Percentiles rank a stretch among this genome's conserved stretches.
These are phyloP conservation scores for Pristiophorus japonicus DNA, from an alignment of 2,113 vertebrate genomes.

Conservation along the genomic window DNA sequence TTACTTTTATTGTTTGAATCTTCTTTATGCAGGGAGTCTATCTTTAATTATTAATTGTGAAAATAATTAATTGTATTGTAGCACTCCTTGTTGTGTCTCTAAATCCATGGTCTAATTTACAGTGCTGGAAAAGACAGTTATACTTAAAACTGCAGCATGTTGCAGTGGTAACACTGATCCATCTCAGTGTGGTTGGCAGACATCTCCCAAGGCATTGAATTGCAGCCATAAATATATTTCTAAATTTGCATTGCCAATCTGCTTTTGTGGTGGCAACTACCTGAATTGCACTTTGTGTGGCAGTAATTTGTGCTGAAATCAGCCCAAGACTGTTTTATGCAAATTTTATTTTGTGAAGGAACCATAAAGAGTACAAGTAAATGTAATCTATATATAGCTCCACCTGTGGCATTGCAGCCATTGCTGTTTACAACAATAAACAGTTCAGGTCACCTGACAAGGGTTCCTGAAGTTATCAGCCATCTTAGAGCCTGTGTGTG, in stretches of 20 bases:
- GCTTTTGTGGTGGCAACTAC: background rate
- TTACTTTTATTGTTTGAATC: background rate
- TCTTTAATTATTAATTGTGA: background rate
- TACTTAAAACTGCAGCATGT: background rate
- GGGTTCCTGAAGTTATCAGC: too few relatives aligned
- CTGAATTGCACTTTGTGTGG: background rate
- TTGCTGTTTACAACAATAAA: too few relatives aligned
- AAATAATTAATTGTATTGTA: background rate
- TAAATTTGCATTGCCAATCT: background rate
- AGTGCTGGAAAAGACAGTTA: background rate
- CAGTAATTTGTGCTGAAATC: background rate
- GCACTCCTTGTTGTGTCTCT: background rate
- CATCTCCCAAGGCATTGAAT: background rate
- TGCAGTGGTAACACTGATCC: background rate
- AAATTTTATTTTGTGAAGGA: background rate
- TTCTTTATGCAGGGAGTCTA: background rate
- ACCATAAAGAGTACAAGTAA: background rate
- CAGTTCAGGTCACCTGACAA: too few relatives aligned
- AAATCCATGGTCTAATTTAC: background rate
- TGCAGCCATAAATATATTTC: background rate
- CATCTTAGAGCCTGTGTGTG: too few relatives aligned
- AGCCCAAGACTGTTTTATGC: background rate
- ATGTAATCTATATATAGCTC: too few relatives aligned
- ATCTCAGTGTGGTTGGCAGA: background rate
- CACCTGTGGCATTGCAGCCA: too few relatives aligned